phyloP scores from a whole-genome alignment of 2,888 invertebrate genomes.

The Protophormia terraenovae region DNA sequence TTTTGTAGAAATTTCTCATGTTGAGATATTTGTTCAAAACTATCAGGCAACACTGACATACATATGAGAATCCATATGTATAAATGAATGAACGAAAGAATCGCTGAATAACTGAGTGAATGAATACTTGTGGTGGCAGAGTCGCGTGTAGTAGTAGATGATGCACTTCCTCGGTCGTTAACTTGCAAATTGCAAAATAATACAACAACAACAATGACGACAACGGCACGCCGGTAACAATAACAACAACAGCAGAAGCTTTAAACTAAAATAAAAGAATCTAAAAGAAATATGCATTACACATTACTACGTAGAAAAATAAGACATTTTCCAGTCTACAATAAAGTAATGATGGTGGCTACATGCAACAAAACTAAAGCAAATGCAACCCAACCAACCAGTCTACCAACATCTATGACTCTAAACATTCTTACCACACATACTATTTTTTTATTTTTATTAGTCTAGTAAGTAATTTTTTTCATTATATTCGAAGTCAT shows the following conservation, averaged over 20 bases:
- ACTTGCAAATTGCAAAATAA: conserved; percentile 64
- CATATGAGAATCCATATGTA: too few relatives aligned
- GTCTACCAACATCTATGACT: conserved; percentile 16
- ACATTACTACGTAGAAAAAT: conserved; percentile 15
- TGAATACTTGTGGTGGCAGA: conserved; percentile 52
- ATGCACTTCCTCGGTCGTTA: conserved; percentile 71
- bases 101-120: neutral
- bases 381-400: conserved; percentile 9
- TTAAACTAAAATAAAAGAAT: conserved; percentile 22
- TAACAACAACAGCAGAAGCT: conserved; percentile 9
- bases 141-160: conserved; percentile 64
- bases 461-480: conserved; percentile 26
- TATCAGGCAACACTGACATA: too few relatives aligned
- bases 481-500: neutral
- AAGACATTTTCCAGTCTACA: conserved; percentile 51
- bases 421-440: conserved; percentile 35
- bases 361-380: conserved; percentile 21
- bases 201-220: neutral
- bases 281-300: neutral
- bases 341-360: conserved; percentile 53
- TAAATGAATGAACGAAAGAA: neutral
- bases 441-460: conserved; percentile 22
- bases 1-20: too few relatives aligned
- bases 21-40: too few relatives aligned
- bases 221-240: neutral